Conservation (phyloP, 2,113 vertebrate genomes). For the Brachypodius melanocephalos region DNA sequence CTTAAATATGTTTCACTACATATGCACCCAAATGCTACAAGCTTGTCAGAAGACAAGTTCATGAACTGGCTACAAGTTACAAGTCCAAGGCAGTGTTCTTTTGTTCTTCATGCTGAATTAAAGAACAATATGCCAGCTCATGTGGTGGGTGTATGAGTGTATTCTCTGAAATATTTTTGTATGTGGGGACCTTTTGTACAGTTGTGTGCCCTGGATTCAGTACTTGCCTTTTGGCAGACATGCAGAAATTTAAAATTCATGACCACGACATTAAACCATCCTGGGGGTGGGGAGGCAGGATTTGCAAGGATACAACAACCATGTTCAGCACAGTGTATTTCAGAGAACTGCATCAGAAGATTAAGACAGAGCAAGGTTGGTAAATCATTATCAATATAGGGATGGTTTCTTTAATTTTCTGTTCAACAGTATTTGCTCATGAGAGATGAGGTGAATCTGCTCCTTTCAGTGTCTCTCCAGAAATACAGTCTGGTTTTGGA, state of each 20-base stretch:
- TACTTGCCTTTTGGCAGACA: slow-evolving; percentile 68
- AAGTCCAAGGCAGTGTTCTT: background rate
- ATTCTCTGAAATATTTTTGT: slow-evolving; percentile 72
- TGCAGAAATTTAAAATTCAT: slow-evolving; percentile 62
- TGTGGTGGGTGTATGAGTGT: slow-evolving; percentile 75
- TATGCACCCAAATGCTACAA: background rate
- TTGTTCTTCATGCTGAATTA: slow-evolving; percentile 20
- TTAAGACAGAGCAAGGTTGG: slow-evolving; percentile 45
- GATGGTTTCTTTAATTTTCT: background rate
- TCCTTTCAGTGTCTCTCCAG: background rate
- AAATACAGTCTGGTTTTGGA: background rate
- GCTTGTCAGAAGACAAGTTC: background rate
- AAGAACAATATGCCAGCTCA: slow-evolving; percentile 9
- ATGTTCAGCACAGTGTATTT: slow-evolving; percentile 46
- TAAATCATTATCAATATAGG: background rate
- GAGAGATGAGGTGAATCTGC: background rate
- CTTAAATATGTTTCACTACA: background rate
- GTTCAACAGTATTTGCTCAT: background rate
- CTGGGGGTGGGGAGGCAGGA: background rate
- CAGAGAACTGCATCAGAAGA: slow-evolving; percentile 61
- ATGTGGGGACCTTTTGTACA: slow-evolving; percentile 72
- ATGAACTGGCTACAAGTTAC: background rate
- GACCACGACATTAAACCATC: slow-evolving; percentile 53
- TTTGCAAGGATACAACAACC: background rate
- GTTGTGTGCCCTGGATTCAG: slow-evolving; percentile 78